These are phyloP conservation scores for Cirrhinus molitorella DNA, from an alignment of 2,797 vertebrate genomes.

Conservation along the genomic window DNA sequence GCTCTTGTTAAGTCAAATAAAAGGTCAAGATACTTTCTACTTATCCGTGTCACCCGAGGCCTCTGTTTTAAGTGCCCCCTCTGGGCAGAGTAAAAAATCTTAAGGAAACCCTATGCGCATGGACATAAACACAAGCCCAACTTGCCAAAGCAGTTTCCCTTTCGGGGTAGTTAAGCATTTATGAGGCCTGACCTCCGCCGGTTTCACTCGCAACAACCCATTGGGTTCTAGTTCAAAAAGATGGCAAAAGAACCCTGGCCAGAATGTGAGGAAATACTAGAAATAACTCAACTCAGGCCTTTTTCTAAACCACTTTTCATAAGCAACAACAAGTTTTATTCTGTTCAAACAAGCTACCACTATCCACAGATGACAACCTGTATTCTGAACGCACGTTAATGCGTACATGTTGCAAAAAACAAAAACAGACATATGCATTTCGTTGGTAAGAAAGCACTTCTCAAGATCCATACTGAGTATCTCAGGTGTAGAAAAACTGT, in stretches of 20 bases:
- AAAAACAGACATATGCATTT: not conserved
- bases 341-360: slow-evolving; percentile 13
- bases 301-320: slow-evolving; percentile 36
- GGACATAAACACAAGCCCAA: slow-evolving; percentile 60
- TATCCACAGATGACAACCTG: not conserved
- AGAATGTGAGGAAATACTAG: slow-evolving; percentile 32
- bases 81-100: slow-evolving; percentile 61
- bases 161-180: slow-evolving; percentile 62
- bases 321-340: slow-evolving; percentile 9
- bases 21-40: slow-evolving; percentile 68
- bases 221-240: slow-evolving; percentile 49
- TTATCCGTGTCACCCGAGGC: slow-evolving; percentile 66
- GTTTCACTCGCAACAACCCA: slow-evolving; percentile 53
- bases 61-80: slow-evolving; percentile 63
- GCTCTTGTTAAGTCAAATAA: slow-evolving; percentile 68
- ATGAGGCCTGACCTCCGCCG: slow-evolving; percentile 60
- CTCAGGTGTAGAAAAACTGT: not conserved
- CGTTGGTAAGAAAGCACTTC: not conserved
- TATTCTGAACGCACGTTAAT: slow-evolving; percentile 1
- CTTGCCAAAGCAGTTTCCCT: slow-evolving; percentile 62
- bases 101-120: slow-evolving; percentile 63
- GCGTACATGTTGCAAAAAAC: not conserved
- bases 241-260: slow-evolving; percentile 29
- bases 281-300: slow-evolving; percentile 20
- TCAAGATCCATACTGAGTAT: no score